Base-by-base conservation (phyloP, 2,797 vertebrate species). In the Tokudaia muenninki region DNA sequence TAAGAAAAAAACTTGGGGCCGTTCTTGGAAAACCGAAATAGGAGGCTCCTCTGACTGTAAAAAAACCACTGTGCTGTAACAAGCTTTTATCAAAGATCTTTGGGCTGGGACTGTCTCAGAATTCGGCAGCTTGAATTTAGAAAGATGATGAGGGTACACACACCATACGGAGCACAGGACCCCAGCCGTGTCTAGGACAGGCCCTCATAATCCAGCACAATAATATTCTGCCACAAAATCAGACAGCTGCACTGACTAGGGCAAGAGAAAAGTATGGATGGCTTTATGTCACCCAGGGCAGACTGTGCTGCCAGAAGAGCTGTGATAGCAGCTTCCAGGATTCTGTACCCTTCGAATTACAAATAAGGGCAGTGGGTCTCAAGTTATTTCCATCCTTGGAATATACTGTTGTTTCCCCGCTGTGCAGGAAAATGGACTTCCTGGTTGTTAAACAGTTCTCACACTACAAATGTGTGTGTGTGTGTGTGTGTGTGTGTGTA, bases 331-430 rank as follows among this genome's bases (percentile, higher is more conserved):
- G 88, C 59, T 78, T 94, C 31, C 79, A 31, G 77, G 50, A 96
- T 95, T 84, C 94, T 52, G 84, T 61, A 57, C 31, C 44, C 61
- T 97, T 65, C 34, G 78, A 84, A 91, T 86, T 50, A 61, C 90
- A 93, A 94, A 31, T 84, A 87, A 67, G 19, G 61, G 41, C 22
- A 41, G 81, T 16, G 86, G 67, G 96, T 90, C 88, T 93, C 77
- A 92, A 87, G 78, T 96, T 96, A 93, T 82, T 97, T 94, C 84
- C 74, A 13, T 75, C 72, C 61, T 89, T 90, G 52, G 78, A 88
- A 79, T 77, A 75, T 80, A 79, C 82, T 84, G 92, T 31, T 70
- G 75, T 81, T 93, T 55, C 80, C 72, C 55, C n/a, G 82, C 90
- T 57, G 50, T 34, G 84, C 26, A 92, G 74, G 59, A 78, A 91